These are phyloP conservation scores for Apamea monoglypha DNA, from an alignment of 2,888 invertebrate species.

Conservation along the genomic window DNA sequence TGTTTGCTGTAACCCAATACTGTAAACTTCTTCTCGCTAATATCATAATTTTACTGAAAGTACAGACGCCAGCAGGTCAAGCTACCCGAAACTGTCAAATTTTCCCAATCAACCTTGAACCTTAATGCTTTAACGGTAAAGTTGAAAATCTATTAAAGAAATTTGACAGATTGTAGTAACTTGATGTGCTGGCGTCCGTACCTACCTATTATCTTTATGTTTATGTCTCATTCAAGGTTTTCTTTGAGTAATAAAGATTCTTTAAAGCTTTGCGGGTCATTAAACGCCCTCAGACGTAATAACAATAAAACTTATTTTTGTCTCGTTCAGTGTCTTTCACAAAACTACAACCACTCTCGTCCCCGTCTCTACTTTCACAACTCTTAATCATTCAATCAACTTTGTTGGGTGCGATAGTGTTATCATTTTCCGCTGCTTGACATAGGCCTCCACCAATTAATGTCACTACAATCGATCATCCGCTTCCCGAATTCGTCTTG, in stretches of 20 bases:
- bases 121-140: no score
- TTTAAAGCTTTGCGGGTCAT: no score
- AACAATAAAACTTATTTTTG: no score
- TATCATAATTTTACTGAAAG: conserved; percentile 1
- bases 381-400: neutral
- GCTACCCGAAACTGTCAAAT: no score
- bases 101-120: no score
- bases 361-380: neutral
- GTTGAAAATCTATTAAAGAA: no score
- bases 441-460: neutral
- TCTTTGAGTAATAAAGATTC: no score
- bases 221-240: neutral
- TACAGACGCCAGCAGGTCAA: no score
- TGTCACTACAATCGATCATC: conserved; percentile 18
- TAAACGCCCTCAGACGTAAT: no score
- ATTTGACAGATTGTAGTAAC: no score
- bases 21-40: neutral
- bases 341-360: neutral
- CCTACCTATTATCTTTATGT: neutral
- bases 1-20: neutral
- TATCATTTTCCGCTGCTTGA: neutral
- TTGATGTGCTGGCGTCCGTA: no score
- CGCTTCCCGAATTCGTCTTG: conserved; percentile 18
- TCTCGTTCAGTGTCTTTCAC: no score
- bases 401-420: neutral